phyloP scores from a whole-genome alignment of 2,113 vertebrate species.

The Mystacornis crossleyi region DNA sequence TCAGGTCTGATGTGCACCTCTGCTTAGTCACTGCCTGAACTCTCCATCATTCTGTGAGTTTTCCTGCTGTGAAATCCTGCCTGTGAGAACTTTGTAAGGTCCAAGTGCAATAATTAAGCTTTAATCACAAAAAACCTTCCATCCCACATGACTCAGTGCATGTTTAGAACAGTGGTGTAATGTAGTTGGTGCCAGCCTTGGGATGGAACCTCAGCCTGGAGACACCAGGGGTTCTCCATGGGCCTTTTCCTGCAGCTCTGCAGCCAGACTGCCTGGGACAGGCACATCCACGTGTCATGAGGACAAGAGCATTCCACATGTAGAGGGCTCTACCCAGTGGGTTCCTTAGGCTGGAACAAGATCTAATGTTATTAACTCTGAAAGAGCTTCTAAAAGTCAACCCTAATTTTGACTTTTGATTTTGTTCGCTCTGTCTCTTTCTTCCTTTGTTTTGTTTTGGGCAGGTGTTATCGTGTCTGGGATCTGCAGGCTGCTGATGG shows the following conservation, averaged over 20 bases:
- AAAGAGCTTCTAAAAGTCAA: background rate
- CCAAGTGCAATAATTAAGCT: background rate
- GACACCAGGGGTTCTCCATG: rapidly evolving
- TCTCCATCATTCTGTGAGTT: background rate
- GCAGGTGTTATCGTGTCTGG: background rate
- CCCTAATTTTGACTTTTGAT: background rate
- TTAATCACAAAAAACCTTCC: background rate
- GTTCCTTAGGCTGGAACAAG: background rate
- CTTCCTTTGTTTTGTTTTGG: background rate
- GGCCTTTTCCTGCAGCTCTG: background rate
- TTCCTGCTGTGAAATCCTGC: background rate
- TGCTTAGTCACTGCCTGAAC: background rate
- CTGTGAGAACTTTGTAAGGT: background rate
- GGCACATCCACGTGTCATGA: rapidly evolving
- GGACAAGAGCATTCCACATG: rapidly evolving
- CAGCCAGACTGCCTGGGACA: background rate
- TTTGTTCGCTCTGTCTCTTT: background rate
- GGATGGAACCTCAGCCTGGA: background rate
- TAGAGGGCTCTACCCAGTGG: background rate
- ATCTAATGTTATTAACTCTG: background rate
- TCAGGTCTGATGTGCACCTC: background rate
- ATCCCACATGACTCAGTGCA: rapidly evolving
- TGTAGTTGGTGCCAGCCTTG: background rate
- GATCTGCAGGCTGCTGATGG: background rate
- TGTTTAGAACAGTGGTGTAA: background rate